These are phyloP conservation scores for Pandemis corylana DNA, from an alignment of 2,888 invertebrate species.

Conservation along the genomic window DNA sequence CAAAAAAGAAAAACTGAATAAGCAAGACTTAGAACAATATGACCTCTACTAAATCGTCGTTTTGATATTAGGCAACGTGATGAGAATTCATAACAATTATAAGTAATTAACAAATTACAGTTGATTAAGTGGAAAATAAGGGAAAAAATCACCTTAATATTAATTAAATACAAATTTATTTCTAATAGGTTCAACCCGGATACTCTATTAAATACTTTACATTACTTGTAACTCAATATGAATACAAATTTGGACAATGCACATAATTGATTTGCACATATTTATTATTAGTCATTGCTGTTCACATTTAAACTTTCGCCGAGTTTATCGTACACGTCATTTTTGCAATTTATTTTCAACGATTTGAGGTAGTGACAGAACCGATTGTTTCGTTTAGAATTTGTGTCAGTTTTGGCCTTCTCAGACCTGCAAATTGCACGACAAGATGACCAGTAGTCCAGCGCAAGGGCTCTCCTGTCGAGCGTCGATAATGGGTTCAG, in stretches of 20 bases:
- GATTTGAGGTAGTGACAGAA: constrained; percentile 92
- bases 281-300: neutral
- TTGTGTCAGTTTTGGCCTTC: constrained; percentile 83
- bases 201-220: neutral
- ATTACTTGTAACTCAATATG: neutral
- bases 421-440: constrained; percentile 89
- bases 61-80: neutral
- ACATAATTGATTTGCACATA: neutral
- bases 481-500: constrained; percentile 76
- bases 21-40: neutral
- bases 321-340: constrained; percentile 78
- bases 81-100: neutral
- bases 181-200: neutral
- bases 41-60: neutral
- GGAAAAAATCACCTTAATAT: neutral
- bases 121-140: neutral
- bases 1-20: too few species aligned
- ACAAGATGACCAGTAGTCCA: constrained; percentile 89
- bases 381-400: constrained; percentile 88
- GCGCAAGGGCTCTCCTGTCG: constrained; percentile 82
- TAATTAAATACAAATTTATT: neutral
- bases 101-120: neutral
- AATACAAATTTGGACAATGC: neutral
- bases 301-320: constrained; percentile 67
- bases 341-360: constrained; percentile 79